Base-by-base conservation (phyloP, 2,797 vertebrate genomes). In the Girardinus metallicus region DNA sequence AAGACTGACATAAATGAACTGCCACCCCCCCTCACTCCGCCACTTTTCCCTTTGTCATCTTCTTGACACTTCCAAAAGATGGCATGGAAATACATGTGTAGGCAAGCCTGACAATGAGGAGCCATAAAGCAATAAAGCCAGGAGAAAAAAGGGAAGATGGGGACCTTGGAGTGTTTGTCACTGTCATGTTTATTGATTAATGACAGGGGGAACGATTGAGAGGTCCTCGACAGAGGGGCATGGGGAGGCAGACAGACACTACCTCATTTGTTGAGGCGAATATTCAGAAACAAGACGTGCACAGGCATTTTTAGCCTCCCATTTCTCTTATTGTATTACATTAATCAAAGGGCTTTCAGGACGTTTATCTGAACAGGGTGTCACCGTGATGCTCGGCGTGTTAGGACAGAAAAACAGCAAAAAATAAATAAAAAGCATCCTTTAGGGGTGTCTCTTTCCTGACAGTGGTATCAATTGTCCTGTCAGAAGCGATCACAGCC, bases 301-400 rank as follows among this genome's bases (percentile, higher is more conserved):
- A 86, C 92, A 94, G 96, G 96, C 96, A 96, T 96, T 96, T 64
- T 96, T 92, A 95, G 95, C 95, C 94, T 73, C 93, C 94, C 95
- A 95, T 96, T 96, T 94, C 94, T 96, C 97, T 97, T 97, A 97
- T 97, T 97, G 92, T 94, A 86, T 96, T 96, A 95, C 96, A 97
- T 97, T 96, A 96, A 98, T 97, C 96, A 97, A 96, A 96, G 93
- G 93, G 93, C 92, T 95, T 95, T 95, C 93, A 95, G 96, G 94
- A 96, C 95, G 96, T 94, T 94, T 92, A 94, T 96, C 94, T 93
- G 93, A 95, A 92, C 88, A 1, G 91, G 95, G 90, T 96, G 96
- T 96, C 96, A 95, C 92, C 84, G 92, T 91, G 94, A 96, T 95
- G 95, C 94, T 96, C 95, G 94, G 89, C 87, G 88, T 95, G 92